Evolutionary conservation across 2,797 vertebrate genomes (phyloP), one percentile per base, ranked within the genome.

Genomic region (Decapterus maruadsi): DNA sequence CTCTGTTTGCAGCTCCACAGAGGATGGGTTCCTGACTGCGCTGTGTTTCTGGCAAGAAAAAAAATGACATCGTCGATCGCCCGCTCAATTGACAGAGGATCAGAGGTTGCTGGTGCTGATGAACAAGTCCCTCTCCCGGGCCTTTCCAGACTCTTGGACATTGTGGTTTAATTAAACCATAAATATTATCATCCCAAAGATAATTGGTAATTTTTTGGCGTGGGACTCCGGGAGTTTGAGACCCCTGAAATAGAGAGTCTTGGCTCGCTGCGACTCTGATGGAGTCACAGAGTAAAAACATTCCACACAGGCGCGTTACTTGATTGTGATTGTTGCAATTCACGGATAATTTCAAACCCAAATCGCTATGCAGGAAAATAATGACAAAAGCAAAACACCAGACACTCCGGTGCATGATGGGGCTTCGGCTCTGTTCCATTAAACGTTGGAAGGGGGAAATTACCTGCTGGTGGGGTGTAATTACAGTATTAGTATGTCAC

Each of bases 301-400:
- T 59, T 70, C 10, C 50, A 17, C 55, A 40, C 70, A 75, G 68
- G 75, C 31, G 56, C 3, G 26, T 26, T 26, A 26, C 26, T 56
- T 68, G 42, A 54, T 66, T 79, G 55, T 72, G 71, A 86, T 90
- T 81, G 55, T 22, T 40, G 19, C 53, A 63, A 74, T 82, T 34
- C 70, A 58, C 48, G 50, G 54, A 64, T 72, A 19, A 85, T 82
- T 78, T 65, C 69, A 48, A 72, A 71, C 20, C 42, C 26, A 78
- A 86, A 90, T 83, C 59, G 80, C 66, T 55, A 68, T 72, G 64
- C 54, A 73, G 3, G 83, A 54, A 68, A 82, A 85, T 83, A 86
- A 87, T 81, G 75, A 79, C 64, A 78, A 64, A 62, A 60, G 61
- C 40, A 71, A 74, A 78, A 73, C 58, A 68, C 13, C 68, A 62